Evolutionary conservation across 2,888 invertebrate genomes (phyloP).

Genomic region (Patella depressa): DNA sequence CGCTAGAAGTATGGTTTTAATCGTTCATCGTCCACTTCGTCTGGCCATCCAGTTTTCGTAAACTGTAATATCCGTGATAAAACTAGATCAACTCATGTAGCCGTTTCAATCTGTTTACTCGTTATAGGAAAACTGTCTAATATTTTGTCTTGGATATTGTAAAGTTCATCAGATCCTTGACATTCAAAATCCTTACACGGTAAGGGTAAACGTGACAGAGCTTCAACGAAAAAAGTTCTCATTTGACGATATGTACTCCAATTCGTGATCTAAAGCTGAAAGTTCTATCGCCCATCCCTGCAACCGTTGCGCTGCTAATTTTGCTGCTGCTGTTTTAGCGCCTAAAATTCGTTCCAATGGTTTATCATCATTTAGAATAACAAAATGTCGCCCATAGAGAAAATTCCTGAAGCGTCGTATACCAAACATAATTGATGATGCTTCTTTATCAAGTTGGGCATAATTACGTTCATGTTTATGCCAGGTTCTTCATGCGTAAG

Average conservation of each 20-base stretch:
- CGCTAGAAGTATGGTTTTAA: conserved; percentile 16
- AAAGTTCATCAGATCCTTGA: not conserved
- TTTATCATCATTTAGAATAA: not conserved
- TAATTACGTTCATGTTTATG: conserved; percentile 3
- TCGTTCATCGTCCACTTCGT: conserved; percentile 13
- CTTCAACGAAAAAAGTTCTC: not conserved
- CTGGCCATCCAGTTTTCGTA: conserved; percentile 15
- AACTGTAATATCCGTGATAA: conserved; percentile 13
- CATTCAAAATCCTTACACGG: not conserved
- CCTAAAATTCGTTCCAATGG: conserved; percentile 6
- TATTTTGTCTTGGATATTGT: not conserved
- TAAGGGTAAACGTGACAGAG: not conserved
- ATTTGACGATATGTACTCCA: not conserved
- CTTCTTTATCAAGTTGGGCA: conserved; percentile 44
- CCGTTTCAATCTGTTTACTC: not conserved
- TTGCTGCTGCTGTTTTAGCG: not conserved
- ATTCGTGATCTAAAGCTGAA: not conserved
- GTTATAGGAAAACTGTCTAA: conserved; percentile 1
- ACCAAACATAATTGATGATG: conserved; percentile 17
- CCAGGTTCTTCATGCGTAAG: conserved; percentile 40
- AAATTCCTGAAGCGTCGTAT: not conserved
- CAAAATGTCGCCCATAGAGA: not conserved
- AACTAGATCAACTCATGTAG: not conserved
- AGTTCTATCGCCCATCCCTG: not conserved
- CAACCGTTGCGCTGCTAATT: not conserved